Conservation (phyloP, 2,797 vertebrate genomes). For the Ctenochaetus hawaiiensis region DNA sequence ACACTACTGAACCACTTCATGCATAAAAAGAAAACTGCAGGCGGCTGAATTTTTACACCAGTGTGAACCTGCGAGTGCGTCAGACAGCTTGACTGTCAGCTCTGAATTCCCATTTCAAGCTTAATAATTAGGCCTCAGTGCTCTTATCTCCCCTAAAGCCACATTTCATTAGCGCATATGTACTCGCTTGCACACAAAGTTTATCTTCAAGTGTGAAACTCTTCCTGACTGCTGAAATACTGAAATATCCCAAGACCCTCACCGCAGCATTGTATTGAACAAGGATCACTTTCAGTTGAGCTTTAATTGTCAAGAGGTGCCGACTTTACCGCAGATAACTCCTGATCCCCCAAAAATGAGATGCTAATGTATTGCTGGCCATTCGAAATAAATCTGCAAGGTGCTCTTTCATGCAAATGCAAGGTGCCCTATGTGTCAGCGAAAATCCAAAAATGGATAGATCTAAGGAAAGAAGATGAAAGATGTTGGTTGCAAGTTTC, state of each 20-base stretch:
- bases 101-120: constrained; percentile 26
- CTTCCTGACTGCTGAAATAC: constrained; percentile 49
- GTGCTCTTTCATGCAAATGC: constrained; percentile 73
- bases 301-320: constrained; percentile 68
- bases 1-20: constrained; percentile 1
- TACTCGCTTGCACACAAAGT: constrained; percentile 42
- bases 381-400: constrained; percentile 72
- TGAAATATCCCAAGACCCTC: constrained; percentile 45
- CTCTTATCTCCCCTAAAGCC: constrained; percentile 57
- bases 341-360: constrained; percentile 71
- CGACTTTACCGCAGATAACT: constrained; percentile 68
- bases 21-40: constrained; percentile 30
- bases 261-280: constrained; percentile 32
- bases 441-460: constrained; percentile 24
- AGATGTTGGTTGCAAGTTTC: constrained; percentile 30
- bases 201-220: constrained; percentile 58
- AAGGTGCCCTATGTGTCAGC: constrained; percentile 53
- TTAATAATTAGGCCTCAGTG: constrained; percentile 56
- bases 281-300: constrained; percentile 67
- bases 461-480: constrained; percentile 29
- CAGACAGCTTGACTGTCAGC: constrained; percentile 30
- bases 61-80: constrained; percentile 24
- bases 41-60: constrained; percentile 7
- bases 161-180: constrained; percentile 49
- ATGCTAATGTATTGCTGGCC: constrained; percentile 74